These are phyloP conservation scores for Lerema accius DNA, from an alignment of 1,140 invertebrate species.

Conservation along the genomic window DNA sequence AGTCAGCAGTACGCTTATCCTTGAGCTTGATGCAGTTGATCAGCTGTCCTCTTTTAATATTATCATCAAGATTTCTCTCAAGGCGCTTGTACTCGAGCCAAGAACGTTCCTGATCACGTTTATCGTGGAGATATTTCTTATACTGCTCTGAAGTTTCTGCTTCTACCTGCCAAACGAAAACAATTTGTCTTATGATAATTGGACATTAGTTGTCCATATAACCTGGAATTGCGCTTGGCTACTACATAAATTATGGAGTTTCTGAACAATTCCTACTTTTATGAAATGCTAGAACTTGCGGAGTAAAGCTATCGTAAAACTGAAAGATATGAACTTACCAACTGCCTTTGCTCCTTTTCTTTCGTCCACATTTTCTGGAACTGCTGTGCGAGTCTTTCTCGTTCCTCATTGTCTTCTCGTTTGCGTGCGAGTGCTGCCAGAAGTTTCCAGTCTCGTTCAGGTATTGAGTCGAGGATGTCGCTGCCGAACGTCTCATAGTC, in stretches of 20 bases:
- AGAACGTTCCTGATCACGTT: constrained; percentile 52
- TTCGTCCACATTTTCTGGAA: constrained; percentile 68
- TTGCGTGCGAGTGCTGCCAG: constrained; percentile 63
- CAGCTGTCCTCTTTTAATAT: constrained; percentile 47
- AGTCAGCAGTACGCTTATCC: constrained; percentile 52
- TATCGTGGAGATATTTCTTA: constrained; percentile 56
- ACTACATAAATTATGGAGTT: too few species aligned
- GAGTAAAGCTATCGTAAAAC: too few species aligned
- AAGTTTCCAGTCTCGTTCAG: constrained; percentile 64
- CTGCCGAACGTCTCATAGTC: constrained; percentile 45
- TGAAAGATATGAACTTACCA: constrained; percentile 54
- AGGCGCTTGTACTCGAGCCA: constrained; percentile 50
- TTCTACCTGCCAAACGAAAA: constrained; percentile 55
- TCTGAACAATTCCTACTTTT: too few species aligned
- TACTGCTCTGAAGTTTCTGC: constrained; percentile 61
- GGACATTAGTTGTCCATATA: too few species aligned
- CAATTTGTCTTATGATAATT: too few species aligned
- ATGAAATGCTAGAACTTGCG: too few species aligned
- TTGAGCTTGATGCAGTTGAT: constrained; percentile 60
- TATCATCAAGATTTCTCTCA: constrained; percentile 48
- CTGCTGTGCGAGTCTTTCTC: constrained; percentile 60
- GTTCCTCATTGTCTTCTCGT: constrained; percentile 60
- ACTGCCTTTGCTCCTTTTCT: constrained; percentile 63
- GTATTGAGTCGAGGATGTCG: constrained; percentile 53
- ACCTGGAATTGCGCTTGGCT: too few species aligned